These are phyloP conservation scores for Agrochola circellaris DNA, from an alignment of 2,888 invertebrate species.

Conservation along the genomic window DNA sequence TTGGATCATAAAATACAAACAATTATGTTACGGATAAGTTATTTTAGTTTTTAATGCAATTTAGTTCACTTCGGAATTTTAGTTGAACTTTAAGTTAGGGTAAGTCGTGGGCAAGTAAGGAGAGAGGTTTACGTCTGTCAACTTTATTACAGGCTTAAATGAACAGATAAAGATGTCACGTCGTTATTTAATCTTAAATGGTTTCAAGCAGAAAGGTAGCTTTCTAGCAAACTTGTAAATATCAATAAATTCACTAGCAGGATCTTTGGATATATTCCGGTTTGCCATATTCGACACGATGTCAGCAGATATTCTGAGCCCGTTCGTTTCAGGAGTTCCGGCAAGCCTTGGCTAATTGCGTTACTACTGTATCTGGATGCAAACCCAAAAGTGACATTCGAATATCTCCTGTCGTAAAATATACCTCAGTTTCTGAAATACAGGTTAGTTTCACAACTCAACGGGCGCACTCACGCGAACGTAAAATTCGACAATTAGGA, in stretches of 20 bases:
- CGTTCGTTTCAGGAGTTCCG: slow-evolving; percentile 27
- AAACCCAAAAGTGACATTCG: slow-evolving; percentile 26
- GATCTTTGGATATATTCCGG: background rate
- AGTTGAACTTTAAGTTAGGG: background rate
- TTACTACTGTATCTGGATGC: slow-evolving; percentile 32
- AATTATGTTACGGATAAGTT: background rate
- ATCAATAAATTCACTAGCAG: background rate
- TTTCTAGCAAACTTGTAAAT: background rate
- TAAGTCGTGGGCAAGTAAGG: background rate
- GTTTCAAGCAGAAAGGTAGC: too few relatives aligned
- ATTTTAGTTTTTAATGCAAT: background rate
- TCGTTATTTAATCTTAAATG: too few relatives aligned
- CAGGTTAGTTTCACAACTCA: slow-evolving; percentile 57
- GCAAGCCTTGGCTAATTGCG: slow-evolving; percentile 19
- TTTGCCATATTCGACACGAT: slow-evolving; percentile 5
- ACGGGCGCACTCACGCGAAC: slow-evolving; percentile 64
- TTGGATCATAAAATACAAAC: slow-evolving; percentile 1
- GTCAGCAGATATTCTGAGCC: slow-evolving; percentile 13
- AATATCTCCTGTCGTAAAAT: slow-evolving; percentile 3
- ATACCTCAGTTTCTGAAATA: slow-evolving; percentile 23
- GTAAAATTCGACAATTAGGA: slow-evolving; percentile 78
- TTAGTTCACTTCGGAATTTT: background rate
- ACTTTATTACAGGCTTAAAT: background rate
- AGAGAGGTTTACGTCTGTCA: background rate
- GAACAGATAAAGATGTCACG: too few relatives aligned